Evolutionary conservation across 92 coral and sea anemone species (phyloP).

Genomic region (Umimayanthus chanpuru): DNA sequence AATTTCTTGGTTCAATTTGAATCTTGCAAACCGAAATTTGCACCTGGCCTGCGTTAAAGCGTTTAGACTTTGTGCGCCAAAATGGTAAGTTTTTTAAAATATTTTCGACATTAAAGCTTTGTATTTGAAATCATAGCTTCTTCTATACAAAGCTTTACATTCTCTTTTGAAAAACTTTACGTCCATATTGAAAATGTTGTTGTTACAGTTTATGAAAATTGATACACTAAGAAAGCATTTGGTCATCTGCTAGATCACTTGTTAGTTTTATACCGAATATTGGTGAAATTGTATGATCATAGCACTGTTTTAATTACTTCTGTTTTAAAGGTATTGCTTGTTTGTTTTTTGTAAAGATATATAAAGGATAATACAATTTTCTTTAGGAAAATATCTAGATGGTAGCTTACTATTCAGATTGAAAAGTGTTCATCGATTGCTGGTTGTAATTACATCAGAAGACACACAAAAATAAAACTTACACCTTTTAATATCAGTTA

Average conservation of each 20-base stretch:
- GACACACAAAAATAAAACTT: not conserved
- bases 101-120: not conserved
- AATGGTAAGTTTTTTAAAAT: constrained; percentile 26
- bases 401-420: not conserved
- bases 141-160: not conserved
- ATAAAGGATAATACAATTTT: not conserved
- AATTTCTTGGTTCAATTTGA: constrained; percentile 31
- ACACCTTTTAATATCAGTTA: not conserved
- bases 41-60: constrained; percentile 27
- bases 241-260: not conserved
- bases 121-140: not conserved
- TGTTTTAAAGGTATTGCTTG: not conserved
- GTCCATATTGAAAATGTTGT: not conserved
- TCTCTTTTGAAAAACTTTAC: not conserved
- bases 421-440: not conserved
- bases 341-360: not conserved
- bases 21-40: constrained; percentile 25
- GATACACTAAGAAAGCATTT: not conserved
- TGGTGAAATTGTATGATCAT: not conserved
- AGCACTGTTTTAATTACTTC: not conserved
- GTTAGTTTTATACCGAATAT: not conserved
- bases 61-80: not conserved
- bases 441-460: not conserved
- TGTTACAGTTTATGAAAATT: not conserved
- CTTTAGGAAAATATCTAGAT: not conserved